Percentiles rank a stretch among this genome's conserved stretches.
These are phyloP conservation scores for Xylota sylvarum DNA, from an alignment of 2,888 invertebrate species.

Conservation along the genomic window DNA sequence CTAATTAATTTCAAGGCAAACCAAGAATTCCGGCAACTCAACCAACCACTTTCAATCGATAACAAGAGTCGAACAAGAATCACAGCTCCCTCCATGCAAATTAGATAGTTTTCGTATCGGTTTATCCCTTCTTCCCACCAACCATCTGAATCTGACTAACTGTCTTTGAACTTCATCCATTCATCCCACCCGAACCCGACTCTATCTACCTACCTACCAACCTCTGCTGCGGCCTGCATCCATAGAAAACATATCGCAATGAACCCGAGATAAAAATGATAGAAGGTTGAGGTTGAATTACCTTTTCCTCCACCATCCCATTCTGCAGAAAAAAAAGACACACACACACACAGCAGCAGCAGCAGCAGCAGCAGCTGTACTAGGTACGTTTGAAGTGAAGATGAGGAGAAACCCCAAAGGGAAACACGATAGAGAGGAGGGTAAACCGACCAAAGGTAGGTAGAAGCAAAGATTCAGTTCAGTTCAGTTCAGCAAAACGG, in stretches of 20 bases:
- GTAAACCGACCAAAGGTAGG: slow-evolving; percentile 9
- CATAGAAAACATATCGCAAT: slow-evolving; percentile 41
- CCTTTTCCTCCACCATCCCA: slow-evolving; percentile 49
- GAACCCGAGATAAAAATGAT: slow-evolving; percentile 60
- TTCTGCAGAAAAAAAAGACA: slow-evolving; percentile 18
- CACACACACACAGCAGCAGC: slow-evolving; percentile 23
- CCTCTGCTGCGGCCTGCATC: neutral
- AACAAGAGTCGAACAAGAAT: neutral
- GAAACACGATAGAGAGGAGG: neutral
- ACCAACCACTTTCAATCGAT: slow-evolving; percentile 40
- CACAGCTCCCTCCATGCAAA: slow-evolving; percentile 23
- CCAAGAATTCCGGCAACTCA: slow-evolving; percentile 37
- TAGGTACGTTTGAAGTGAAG: slow-evolving; percentile 36
- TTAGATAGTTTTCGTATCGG: slow-evolving; percentile 12
- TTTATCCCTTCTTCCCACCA: neutral
- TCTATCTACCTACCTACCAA: slow-evolving; percentile 11
- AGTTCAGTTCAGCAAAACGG: slow-evolving; percentile 38
- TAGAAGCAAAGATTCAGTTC: slow-evolving; percentile 8
- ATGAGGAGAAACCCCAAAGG: neutral
- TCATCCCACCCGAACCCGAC: neutral
- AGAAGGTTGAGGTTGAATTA: slow-evolving; percentile 75
- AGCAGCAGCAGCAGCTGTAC: slow-evolving; percentile 55
- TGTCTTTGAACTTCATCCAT: slow-evolving; percentile 28
- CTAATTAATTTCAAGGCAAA: slow-evolving; percentile 50
- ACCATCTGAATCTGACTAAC: neutral